Base-by-base conservation (phyloP, 2,113 vertebrate genomes). In the Zosterops hypoxanthus region DNA sequence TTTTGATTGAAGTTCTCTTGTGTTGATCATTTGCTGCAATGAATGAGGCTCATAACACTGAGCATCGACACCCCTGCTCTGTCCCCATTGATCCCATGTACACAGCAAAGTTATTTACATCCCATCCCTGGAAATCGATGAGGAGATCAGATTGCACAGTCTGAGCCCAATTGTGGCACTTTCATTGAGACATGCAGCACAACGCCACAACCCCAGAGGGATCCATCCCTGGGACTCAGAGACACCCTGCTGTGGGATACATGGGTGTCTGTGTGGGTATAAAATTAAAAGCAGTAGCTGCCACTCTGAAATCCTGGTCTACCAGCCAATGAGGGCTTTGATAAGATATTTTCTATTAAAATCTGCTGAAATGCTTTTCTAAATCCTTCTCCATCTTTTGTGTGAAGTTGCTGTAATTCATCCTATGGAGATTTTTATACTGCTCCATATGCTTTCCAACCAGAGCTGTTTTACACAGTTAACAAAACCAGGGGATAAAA, bases 391-490 rank as follows among this genome's bases (percentile, higher is more conserved):
- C 11, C 39, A 28, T 90, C 52, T 90, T 84, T 80, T 57, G 59
- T 19, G 63, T 55, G 53, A 88, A 59, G 44, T 41, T 61, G 72
- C 91, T 31, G 61, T 84, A 94, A 90, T 86, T 92, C 87, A 84
- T 88, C 69, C 50, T 66, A 22, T 42, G 46, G 77, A 70, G 92
- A 9, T 92, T 95, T 93, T 96, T 94, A 69, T 82, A 36, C 63
- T 46, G 72, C 53, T 90, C 94, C 97, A 93, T 96, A 95, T 95
- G 96, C 69, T 95, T 93, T 52, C 57, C 33, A 84, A 56, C 36
- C 57, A 39, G 81, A 81, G 52, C 86, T 80, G 50, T 47, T 94
- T 86, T 66, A 93, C 82, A 91, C 36, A 68, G 82, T 70, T 90
- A 87, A 86, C 86, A 92, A 47, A 96, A 81, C 71, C 50, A n/a